Conservation (phyloP, 2,113 vertebrate genomes). For the Jacana jacana region DNA sequence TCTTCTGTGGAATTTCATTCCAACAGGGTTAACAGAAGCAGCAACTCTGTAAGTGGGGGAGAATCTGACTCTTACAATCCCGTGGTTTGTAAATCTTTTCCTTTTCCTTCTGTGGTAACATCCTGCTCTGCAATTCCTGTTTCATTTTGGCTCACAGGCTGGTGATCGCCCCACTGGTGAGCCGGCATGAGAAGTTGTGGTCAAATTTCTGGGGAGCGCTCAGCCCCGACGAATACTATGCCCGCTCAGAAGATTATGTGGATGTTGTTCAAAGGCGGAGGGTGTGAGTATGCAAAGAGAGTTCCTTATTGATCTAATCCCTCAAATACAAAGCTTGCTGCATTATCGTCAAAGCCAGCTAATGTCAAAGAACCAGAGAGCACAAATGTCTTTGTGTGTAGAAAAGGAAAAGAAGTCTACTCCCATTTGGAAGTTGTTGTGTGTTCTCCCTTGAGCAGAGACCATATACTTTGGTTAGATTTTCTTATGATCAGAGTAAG, state of each 20-base stretch:
- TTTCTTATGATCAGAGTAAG: background rate
- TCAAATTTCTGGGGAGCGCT: conserved; percentile 97
- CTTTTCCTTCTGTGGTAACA: background rate
- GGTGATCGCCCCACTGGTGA: conserved; percentile 87
- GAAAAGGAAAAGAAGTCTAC: background rate
- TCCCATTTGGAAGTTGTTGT: background rate
- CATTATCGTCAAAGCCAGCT: background rate
- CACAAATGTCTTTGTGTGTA: background rate
- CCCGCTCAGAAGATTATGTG: conserved; percentile 94
- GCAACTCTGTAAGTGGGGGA: background rate
- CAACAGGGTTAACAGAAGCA: background rate
- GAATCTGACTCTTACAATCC: background rate
- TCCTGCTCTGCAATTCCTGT: background rate
- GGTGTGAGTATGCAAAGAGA: conserved; percentile 77
- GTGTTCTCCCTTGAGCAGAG: background rate
- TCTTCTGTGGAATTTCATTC: background rate
- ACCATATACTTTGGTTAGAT: background rate
- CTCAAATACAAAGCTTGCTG: background rate
- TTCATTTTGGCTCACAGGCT: background rate
- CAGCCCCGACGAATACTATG: conserved; percentile 91
- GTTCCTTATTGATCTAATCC: background rate
- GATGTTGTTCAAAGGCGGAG: conserved; percentile 90
- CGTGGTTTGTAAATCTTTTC: background rate
- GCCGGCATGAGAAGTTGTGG: conserved; percentile 86
- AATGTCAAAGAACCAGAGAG: background rate